Evolutionary conservation across 2,888 invertebrate genomes (phyloP), one percentile per base, ranked within the genome.

Genomic region (Hypercompe scribonia): DNA sequence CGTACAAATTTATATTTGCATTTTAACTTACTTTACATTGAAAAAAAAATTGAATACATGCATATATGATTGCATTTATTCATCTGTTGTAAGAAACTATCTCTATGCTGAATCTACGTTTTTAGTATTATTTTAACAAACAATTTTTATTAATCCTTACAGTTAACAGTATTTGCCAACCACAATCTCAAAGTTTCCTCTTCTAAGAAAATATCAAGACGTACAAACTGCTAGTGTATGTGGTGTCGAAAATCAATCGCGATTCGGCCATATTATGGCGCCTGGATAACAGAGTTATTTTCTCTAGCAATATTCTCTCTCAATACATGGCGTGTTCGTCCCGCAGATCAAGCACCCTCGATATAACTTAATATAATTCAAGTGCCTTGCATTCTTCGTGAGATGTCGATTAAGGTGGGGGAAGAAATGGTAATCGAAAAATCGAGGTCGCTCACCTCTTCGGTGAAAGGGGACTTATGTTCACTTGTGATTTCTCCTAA

Each of bases 291-390:
- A 72, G 68, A 73, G 63, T 61, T 65, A 75, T 81, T 72, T 71
- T 75, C 36, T 70, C 34, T 65, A 65, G 39, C 58, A 68, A 75
- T 76, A 71, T 72, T 79, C 63, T 65, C 42, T 67, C 75, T 33
- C 71, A 64, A 65, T 72, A 67, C 70, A 70, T 72, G 70, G 61
- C 39, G 63, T 71, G 73, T 76, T 65, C 69, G 70, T 76, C 68
- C 77, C 74, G 78, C 84, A 85, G 85, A 88, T 88, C 86, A 86
- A 83, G 84, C 71, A 75, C 89, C 88, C 88, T 85, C 87, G 82
- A 88, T 89, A 90, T 85, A 88, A 88, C 90, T 89, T 90, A 89
- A 91, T 90, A 90, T 90, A 88, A 91, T 91, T 90, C 89, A 86
- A 86, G 86, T 77, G 72, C 83, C 84, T 78, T 78, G 84, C 88